phyloP scores from a whole-genome alignment of 2,888 invertebrate species.

The Eupithecia tripunctaria region DNA sequence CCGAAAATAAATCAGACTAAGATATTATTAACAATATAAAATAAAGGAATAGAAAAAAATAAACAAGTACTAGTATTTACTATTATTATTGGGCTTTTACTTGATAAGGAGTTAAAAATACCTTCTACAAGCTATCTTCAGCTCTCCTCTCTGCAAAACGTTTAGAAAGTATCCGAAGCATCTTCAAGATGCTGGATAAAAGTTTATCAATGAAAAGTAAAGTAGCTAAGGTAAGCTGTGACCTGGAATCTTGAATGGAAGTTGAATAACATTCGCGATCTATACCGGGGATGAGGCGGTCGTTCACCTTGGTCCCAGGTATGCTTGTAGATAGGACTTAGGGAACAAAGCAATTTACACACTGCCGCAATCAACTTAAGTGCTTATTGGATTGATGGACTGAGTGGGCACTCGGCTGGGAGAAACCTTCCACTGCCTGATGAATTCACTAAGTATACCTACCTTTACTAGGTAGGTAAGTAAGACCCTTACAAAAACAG shows the following conservation, averaged over 20 bases:
- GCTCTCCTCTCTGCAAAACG: background rate
- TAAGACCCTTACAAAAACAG: background rate
- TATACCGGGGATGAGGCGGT: constrained; percentile 11
- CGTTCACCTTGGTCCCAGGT: constrained; percentile 22
- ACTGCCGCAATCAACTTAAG: constrained; percentile 15
- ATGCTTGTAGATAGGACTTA: background rate
- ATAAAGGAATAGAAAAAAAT: background rate
- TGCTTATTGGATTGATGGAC: constrained; percentile 7
- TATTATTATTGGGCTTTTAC: background rate
- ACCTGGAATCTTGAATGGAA: constrained; percentile 14
- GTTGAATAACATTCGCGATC: constrained; percentile 19
- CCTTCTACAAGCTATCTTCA: background rate
- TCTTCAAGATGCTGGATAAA: background rate
- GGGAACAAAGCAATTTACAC: constrained; percentile 19
- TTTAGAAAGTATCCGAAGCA: background rate
- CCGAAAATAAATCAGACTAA: background rate
- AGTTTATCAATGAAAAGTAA: background rate
- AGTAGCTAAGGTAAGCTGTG: background rate
- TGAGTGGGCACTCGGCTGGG: background rate
- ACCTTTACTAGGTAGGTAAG: background rate
- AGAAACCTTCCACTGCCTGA: background rate
- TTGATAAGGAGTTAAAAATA: background rate
- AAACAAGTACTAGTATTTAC: background rate
- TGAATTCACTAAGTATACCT: background rate
- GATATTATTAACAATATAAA: background rate